Conservation (phyloP, 92 coral and sea anemone genomes). For the Epizoanthus scotinus region DNA sequence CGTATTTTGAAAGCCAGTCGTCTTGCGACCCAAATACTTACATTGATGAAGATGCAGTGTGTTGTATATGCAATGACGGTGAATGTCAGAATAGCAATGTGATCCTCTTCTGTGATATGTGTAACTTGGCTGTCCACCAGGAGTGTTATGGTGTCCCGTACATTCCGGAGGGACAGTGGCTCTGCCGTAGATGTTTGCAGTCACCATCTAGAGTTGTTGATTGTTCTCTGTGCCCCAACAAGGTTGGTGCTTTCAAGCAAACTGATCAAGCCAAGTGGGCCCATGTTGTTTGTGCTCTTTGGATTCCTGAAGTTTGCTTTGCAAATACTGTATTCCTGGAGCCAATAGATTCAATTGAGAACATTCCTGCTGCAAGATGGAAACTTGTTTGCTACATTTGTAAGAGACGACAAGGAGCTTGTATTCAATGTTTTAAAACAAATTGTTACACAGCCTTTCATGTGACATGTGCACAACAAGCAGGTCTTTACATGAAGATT, state of each 20-base stretch:
- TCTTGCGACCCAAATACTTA: slow-evolving; percentile 97
- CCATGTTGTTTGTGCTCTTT: slow-evolving; percentile 97
- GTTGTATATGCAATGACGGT: slow-evolving; percentile 98
- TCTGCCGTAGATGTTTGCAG: slow-evolving; percentile 96
- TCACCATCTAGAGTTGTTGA: slow-evolving; percentile 98
- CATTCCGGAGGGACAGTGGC: slow-evolving; percentile 99
- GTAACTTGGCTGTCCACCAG: slow-evolving; percentile 98
- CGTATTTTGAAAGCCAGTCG: slow-evolving; percentile 96
- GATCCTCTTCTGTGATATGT: slow-evolving; percentile 98
- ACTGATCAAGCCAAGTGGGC: slow-evolving; percentile 99
- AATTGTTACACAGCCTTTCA: slow-evolving; percentile 99
- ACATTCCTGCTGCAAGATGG: slow-evolving; percentile 98
- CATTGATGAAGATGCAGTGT: slow-evolving; percentile 99
- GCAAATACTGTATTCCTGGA: slow-evolving; percentile 99
- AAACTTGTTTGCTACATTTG: slow-evolving; percentile 95
- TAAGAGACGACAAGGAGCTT: slow-evolving; percentile 96
- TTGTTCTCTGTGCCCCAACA: slow-evolving; percentile 97
- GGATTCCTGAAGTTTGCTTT: slow-evolving; percentile 99
- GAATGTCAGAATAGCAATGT: slow-evolving; percentile 99
- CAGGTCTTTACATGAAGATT: slow-evolving; percentile 98
- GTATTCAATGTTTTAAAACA: slow-evolving; percentile 98
- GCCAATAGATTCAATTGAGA: slow-evolving; percentile 97
- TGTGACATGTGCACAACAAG: slow-evolving; percentile 99
- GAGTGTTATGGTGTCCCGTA: slow-evolving; percentile 99
- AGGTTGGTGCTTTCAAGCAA: slow-evolving; percentile 99